These are phyloP conservation scores for Corydoras sp. DNA, from an alignment of 2,113 vertebrate genomes.

Conservation along the genomic window DNA sequence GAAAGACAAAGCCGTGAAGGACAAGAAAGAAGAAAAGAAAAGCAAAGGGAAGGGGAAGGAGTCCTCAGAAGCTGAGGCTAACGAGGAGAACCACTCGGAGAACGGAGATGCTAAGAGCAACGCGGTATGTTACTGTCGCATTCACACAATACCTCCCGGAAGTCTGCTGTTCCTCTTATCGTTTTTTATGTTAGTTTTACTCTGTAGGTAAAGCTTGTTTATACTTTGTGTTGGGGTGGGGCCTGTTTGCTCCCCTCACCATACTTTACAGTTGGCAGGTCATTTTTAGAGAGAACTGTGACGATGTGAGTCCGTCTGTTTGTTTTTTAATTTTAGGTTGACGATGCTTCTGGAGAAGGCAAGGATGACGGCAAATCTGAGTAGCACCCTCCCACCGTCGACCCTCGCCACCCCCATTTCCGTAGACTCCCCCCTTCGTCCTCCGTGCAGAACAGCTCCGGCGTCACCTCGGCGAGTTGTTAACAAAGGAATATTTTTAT, in stretches of 20 bases:
- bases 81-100: constrained; percentile 88
- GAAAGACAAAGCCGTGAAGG: constrained; percentile 86
- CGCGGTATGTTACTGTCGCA: constrained; percentile 62
- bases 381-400: constrained; percentile 65
- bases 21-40: constrained; percentile 83
- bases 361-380: constrained; percentile 73
- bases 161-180: no score
- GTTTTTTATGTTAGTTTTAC: not conserved
- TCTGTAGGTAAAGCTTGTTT: no score
- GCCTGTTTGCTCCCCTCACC: no score
- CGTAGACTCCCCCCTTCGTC: not conserved
- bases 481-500: constrained; percentile 82
- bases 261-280: no score
- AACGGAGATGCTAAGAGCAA: constrained; percentile 88
- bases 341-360: constrained; percentile 63
- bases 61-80: constrained; percentile 77
- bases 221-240: no score
- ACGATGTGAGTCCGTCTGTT: no score
- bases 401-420: constrained; percentile 34
- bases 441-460: constrained; percentile 48
- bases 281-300: no score
- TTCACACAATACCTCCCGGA: no score
- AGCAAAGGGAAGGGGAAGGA: constrained; percentile 79
- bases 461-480: constrained; percentile 71
- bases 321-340: constrained; percentile 52